Base-by-base conservation (phyloP, 2,113 vertebrate genomes). In the Lepisosteus osseus region DNA sequence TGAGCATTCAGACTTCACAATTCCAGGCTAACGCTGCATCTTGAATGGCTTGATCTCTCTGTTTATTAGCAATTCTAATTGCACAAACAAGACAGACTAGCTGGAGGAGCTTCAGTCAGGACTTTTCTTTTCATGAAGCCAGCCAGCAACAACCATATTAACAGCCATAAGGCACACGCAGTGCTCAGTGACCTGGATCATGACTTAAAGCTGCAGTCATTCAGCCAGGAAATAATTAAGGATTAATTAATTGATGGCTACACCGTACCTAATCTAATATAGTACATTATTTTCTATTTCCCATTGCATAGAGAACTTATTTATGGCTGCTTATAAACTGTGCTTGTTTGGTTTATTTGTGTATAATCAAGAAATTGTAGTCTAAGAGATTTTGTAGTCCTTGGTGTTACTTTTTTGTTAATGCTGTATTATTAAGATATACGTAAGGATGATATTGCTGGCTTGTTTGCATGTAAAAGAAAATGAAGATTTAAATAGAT, bases 101-200 rank as follows among this genome's bases (percentile, higher is more conserved):
- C 62, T 65, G 11, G 3, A 65, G 41, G 62, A 41, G 41, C 29
- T 41, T 11, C 29, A 14, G 47, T 61, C 59, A 61, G 59, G 17
- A 14, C 6, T 61, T 61, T 14, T 6, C 13, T 61, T 14, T 61
- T n/a, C 13, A 43, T 40, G 55, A 69, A 7, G 8, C 2, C 65
- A 41, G 41, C 59, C 68, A 69, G 72, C 29, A 7, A 42, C 43
- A 67, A 79, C 71, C 72, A 55, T 76, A 67, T 82, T 81, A 56
- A 79, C 81, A 86, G 79, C 70, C 68, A 41, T 76, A 59, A 59
- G 13, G n/a, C 29, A 2, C 62, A 78, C 76, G 71, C 80, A 80
- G 80, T 17, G 71, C 71, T 76, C 78, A 68, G 61, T 80, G 76
- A 82, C 70, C 80, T 77, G 61, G 56, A 81, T 78, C 82, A 29